Evolutionary conservation across 1,140 invertebrate species (phyloP), one percentile per base, ranked within the genome.

Genomic region (Euschistus heros): DNA sequence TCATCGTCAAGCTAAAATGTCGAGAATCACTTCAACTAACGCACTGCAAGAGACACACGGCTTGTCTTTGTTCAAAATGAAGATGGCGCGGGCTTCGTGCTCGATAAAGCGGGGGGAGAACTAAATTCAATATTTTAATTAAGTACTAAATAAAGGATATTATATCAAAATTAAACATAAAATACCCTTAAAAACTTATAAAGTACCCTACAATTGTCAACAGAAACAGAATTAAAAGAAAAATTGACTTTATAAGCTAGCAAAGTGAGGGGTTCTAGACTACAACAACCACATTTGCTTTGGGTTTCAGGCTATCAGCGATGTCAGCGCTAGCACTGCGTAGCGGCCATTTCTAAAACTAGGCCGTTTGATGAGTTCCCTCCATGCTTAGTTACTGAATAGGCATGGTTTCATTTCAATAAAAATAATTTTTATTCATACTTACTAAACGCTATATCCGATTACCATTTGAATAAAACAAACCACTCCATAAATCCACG

Each of bases 61-160:
- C 65, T 66, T 76, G 76, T 80, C 83, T 80, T 82, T 83, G 84
- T 86, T 86, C 84, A 83, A 86, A 86, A 86, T 82, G 82, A 87
- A 88, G 82, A 87, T 87, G 85, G 86, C 85, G 85, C 85, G 82
- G 75, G 79, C 81, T 83, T 82, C 77, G 78, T 76, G 78, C 80
- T 78, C 80, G 74, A 79, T 76, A 76, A 74, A 73, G 72, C 69
- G 75, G 60, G 42, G 54, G 64, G 37, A 22, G 47, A 50, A 10
- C 33, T 37, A 37, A 37, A 37, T 37, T 37, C 33, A 13, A 37
- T 37, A 37, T 37, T 37, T 37, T 1, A 37, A 37, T 37, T 6
- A 37, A 37, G 6, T 37, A 37, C 33, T 37, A 13, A 37, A 6
- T 10, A 1, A 13, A 10, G 33, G 33, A 10, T 10, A 37, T 37